phyloP scores from a whole-genome alignment of 2,888 invertebrate genomes.

The Alcis repandata region DNA sequence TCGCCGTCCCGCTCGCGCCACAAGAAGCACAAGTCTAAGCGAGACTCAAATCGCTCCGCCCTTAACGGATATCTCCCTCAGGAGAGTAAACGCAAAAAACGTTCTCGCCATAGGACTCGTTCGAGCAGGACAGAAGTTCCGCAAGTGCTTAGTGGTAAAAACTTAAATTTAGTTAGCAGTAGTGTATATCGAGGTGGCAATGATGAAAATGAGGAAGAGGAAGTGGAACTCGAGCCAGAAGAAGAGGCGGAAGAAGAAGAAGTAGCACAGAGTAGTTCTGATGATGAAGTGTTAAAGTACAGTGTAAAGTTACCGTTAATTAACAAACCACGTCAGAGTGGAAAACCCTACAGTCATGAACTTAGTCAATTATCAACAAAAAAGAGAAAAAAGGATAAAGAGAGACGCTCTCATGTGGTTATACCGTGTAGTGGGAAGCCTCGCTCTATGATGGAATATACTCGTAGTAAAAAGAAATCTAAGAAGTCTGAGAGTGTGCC shows the following conservation, averaged over 20 bases:
- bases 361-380: conserved; percentile 86
- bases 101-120: conserved; percentile 72
- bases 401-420: conserved; percentile 73
- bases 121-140: conserved; percentile 69
- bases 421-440: conserved; percentile 84
- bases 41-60: conserved; percentile 65
- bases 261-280: conserved; percentile 75
- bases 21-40: conserved; percentile 78
- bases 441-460: conserved; percentile 82
- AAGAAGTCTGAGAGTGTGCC: conserved; percentile 73
- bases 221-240: conserved; percentile 55
- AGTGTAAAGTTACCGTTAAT: conserved; percentile 82
- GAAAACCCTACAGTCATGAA: conserved; percentile 86
- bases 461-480: conserved; percentile 82
- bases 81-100: conserved; percentile 77
- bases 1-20: conserved; percentile 72
- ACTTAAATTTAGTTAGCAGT: conserved; percentile 84
- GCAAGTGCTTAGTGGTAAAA: conserved; percentile 84
- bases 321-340: conserved; percentile 77
- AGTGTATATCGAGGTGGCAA: conserved; percentile 73
- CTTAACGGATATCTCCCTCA: conserved; percentile 74
- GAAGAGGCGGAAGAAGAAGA: conserved; percentile 57
- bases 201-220: conserved; percentile 65
- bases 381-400: conserved; percentile 80
- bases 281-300: conserved; percentile 80